These are phyloP conservation scores for Squalus acanthias DNA, from an alignment of 2,797 vertebrate genomes.

Conservation along the genomic window DNA sequence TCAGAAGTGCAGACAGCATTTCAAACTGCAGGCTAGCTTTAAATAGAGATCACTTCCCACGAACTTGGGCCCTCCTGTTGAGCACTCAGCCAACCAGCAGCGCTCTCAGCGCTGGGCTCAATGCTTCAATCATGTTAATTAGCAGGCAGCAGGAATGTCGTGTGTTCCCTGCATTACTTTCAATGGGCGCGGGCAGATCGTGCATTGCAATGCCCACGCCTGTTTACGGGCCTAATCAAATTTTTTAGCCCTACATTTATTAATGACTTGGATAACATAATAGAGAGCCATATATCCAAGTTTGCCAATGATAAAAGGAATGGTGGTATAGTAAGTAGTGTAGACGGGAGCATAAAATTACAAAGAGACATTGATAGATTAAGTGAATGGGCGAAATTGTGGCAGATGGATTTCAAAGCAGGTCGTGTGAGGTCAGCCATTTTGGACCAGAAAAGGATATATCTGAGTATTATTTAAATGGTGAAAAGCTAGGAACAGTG, in stretches of 20 bases:
- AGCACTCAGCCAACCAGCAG: too few relatives aligned
- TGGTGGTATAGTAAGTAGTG: background rate
- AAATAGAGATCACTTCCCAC: too few relatives aligned
- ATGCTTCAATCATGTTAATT: too few relatives aligned
- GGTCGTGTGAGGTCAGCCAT: background rate
- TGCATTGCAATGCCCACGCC: too few relatives aligned
- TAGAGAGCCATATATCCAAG: background rate
- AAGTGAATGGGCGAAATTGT: background rate
- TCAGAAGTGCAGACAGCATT: too few relatives aligned
- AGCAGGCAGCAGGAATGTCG: too few relatives aligned
- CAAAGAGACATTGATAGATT: background rate
- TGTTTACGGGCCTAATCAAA: too few relatives aligned
- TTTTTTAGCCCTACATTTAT: background rate
- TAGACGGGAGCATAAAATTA: background rate
- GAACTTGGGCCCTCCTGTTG: too few relatives aligned
- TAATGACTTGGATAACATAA: background rate
- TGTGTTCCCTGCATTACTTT: too few relatives aligned
- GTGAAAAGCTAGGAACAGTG: background rate
- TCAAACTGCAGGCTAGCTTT: too few relatives aligned
- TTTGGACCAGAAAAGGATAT: background rate
- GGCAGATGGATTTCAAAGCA: background rate
- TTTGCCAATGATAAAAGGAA: background rate
- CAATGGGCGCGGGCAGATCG: too few relatives aligned
- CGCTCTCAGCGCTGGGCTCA: too few relatives aligned
- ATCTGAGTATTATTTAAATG: background rate